phyloP scores from a whole-genome alignment of 1,140 invertebrate species.

The Hylyphantes graminicola region DNA sequence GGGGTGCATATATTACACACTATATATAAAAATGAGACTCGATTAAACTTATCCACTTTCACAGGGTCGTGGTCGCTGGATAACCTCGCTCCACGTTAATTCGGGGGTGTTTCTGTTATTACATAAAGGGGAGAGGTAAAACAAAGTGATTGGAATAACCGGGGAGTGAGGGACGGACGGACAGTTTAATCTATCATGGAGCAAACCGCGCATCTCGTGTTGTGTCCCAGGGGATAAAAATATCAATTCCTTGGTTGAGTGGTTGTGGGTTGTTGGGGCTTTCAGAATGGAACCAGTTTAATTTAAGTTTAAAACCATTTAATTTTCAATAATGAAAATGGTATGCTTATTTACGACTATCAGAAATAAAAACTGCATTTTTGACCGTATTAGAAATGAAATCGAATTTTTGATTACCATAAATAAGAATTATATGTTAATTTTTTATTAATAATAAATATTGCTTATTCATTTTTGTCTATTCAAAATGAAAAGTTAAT shows the following conservation, averaged over 20 bases:
- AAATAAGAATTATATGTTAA: too few species aligned
- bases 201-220: constrained; percentile 16
- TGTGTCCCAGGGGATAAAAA: constrained; percentile 38
- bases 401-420: too few species aligned
- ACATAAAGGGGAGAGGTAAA: constrained; percentile 20
- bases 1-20: too few species aligned
- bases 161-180: background rate
- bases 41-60: constrained; percentile 33
- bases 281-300: constrained; percentile 11
- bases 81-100: background rate
- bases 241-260: constrained; percentile 34
- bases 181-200: constrained; percentile 49
- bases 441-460: too few species aligned
- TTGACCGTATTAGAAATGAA: too few species aligned
- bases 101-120: constrained; percentile 18
- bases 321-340: too few species aligned
- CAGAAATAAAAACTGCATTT: too few species aligned
- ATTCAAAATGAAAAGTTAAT: too few species aligned
- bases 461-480: too few species aligned
- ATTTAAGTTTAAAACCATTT: too few species aligned
- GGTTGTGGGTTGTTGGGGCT: background rate
- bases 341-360: too few species aligned
- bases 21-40: background rate
- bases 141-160: background rate
- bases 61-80: constrained; percentile 22